phyloP scores from a whole-genome alignment of 2,797 vertebrate species.

The Artibeus jamaicensis region DNA sequence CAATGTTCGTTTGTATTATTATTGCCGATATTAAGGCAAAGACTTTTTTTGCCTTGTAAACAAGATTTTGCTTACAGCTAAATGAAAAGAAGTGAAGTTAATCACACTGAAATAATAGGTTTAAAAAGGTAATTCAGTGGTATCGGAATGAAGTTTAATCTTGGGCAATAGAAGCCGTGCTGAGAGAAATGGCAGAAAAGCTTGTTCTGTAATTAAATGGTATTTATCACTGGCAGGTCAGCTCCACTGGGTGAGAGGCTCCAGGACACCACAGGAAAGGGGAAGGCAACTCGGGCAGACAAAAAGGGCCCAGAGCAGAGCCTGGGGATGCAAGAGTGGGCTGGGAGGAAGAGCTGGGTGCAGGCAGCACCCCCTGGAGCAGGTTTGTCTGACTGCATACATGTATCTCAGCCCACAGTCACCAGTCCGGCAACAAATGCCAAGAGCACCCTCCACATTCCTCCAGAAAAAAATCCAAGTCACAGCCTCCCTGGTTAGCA shows the following conservation, averaged over 20 bases:
- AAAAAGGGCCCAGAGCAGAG: neutral
- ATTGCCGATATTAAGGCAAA: slow-evolving; percentile 86
- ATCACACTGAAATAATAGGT: slow-evolving; percentile 90
- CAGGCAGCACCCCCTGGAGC: neutral
- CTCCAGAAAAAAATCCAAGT: neutral
- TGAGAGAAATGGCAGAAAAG: slow-evolving; percentile 84
- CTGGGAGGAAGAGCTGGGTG: neutral
- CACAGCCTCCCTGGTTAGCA: neutral
- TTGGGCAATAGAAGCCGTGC: slow-evolving; percentile 82
- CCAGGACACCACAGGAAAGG: slow-evolving; percentile 54
- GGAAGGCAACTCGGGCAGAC: neutral
- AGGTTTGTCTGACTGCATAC: neutral
- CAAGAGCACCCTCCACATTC: neutral
- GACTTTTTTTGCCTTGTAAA: slow-evolving; percentile 86
- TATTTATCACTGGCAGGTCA: slow-evolving; percentile 84
- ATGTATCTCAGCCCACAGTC: neutral
- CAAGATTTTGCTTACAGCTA: slow-evolving; percentile 89
- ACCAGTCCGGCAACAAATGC: neutral
- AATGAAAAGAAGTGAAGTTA: slow-evolving; percentile 88
- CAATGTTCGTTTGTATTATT: slow-evolving; percentile 88
- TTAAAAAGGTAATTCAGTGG: slow-evolving; percentile 88
- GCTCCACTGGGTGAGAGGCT: slow-evolving; percentile 71
- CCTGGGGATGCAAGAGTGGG: neutral
- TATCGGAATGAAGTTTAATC: slow-evolving; percentile 85
- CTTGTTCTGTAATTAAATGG: slow-evolving; percentile 86